Base-by-base conservation (phyloP, 2,797 vertebrate species). In the Sebastes kiyomatsui region DNA sequence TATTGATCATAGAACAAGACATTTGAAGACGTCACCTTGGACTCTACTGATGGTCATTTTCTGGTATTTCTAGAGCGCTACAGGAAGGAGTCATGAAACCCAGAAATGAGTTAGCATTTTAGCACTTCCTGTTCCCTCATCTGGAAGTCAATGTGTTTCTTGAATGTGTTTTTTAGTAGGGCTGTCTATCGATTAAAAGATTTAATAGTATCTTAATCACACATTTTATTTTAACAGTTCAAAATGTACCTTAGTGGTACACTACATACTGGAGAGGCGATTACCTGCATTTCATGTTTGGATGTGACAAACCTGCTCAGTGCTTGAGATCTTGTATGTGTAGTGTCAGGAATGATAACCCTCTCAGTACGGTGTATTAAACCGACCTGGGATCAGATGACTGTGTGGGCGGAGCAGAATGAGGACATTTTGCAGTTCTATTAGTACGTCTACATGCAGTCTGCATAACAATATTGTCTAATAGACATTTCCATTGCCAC, bases 381-480 rank as follows among this genome's bases (percentile, higher is more conserved):
- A 64, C 32, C 61, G 2, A 2, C 35, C 52, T 74, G 59, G 42
- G 61, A 9, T 62, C 25, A 60, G 13, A 62, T 38, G 20, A 12
- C 32, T 67, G 68, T 55, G 72, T 79, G 67, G 60, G 71, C 1
- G 23, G 3, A 52, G 28, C 71, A 67, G n/a, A 62, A 32, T 9
- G 35, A 25, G 33, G 20, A 67, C 4, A 55, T 55, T 72, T 85
- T 76, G 33, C 58, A 67, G 23, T 82, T 79, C 38, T 42, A 32
- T 59, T 52, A 67, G 55, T 11, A 61, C 1, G 3, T 67, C 42
- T 23, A 16, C 46, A 65, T 62, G 65, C 70, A 46, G 68, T 64
- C 35, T 55, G 66, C 18, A 46, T 35, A 35, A 35, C 33, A 13
- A 35, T 13, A 35, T 35, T 35, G 33, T 35, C 33, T 35, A 35